Evolutionary conservation across 1,140 invertebrate genomes (phyloP).

Genomic region (Lineus longissimus): DNA sequence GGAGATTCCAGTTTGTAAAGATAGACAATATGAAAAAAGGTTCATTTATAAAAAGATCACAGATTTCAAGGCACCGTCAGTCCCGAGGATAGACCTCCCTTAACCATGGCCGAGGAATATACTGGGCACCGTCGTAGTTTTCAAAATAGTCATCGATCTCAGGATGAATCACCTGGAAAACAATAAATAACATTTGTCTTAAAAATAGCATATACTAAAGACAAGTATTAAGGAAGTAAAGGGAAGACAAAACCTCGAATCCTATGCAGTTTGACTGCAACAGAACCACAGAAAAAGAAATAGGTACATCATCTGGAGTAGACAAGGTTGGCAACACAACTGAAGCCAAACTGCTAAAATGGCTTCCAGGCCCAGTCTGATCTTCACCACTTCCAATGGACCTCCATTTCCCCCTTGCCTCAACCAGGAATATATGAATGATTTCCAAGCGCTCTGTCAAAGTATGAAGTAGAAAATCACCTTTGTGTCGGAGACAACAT

Average conservation of each 20-base stretch:
- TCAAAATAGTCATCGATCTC: conserved; percentile 51
- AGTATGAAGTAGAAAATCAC: conserved; percentile 21
- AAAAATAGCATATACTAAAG: neutral
- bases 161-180: conserved; percentile 46
- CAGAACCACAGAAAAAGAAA: too few relatives aligned
- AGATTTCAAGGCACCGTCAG: conserved; percentile 13
- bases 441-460: too few relatives aligned
- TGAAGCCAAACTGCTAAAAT: too few relatives aligned
- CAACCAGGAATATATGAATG: too few relatives aligned
- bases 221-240: neutral
- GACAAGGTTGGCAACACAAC: too few relatives aligned
- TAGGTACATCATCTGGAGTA: too few relatives aligned
- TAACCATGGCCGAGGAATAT: conserved; percentile 48
- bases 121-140: conserved; percentile 49
- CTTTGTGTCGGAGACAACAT: conserved; percentile 38
- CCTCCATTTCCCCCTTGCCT: too few relatives aligned
- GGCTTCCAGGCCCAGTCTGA: too few relatives aligned
- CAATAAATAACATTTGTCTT: neutral
- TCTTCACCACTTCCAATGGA: too few relatives aligned
- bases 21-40: too few relatives aligned
- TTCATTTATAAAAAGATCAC: too few relatives aligned
- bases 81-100: conserved; percentile 46
- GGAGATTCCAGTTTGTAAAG: too few relatives aligned
- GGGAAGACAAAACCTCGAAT: neutral
- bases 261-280: neutral